Evolutionary conservation across 2,888 invertebrate genomes (phyloP).

Genomic region (Drosophila niveifrons): DNA sequence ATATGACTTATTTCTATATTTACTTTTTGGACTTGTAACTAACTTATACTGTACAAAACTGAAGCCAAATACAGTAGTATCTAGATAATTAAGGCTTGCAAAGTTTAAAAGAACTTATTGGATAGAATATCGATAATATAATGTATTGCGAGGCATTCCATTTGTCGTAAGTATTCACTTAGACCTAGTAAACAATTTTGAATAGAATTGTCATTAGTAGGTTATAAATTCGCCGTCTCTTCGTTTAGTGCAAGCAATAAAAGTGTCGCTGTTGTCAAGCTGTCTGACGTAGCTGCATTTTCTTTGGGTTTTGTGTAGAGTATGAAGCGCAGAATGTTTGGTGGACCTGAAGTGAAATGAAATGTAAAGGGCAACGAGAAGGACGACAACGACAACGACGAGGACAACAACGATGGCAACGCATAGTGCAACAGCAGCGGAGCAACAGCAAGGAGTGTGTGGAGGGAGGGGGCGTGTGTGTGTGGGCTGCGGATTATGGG

Average conservation of each 20-base stretch:
- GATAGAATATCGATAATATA: no score
- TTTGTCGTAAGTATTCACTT: no score
- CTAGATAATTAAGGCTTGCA: no score
- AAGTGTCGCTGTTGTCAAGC: background rate
- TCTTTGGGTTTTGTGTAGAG: constrained; percentile 17
- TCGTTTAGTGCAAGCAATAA: background rate
- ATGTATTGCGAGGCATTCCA: no score
- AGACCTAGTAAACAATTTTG: no score
- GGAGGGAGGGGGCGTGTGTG: background rate
- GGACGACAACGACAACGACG: constrained; percentile 42
- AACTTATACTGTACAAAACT: no score
- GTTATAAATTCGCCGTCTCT: no score
- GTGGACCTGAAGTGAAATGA: constrained; percentile 56
- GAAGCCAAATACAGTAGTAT: no score
- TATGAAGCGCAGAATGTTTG: constrained; percentile 53
- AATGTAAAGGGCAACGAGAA: constrained; percentile 67
- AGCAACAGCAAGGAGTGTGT: background rate
- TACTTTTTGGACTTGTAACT: no score
- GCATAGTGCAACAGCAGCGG: constrained; percentile 45
- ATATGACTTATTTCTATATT: no score
- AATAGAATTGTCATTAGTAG: no score
- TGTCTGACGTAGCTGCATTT: background rate
- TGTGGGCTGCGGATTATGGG: background rate
- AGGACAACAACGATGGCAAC: constrained; percentile 43
- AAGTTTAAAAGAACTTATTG: no score